Percentiles rank a stretch among this genome's conserved stretches.
These are phyloP conservation scores for Alligator mississippiensis DNA, from an alignment of 2,113 vertebrate species.

Conservation along the genomic window DNA sequence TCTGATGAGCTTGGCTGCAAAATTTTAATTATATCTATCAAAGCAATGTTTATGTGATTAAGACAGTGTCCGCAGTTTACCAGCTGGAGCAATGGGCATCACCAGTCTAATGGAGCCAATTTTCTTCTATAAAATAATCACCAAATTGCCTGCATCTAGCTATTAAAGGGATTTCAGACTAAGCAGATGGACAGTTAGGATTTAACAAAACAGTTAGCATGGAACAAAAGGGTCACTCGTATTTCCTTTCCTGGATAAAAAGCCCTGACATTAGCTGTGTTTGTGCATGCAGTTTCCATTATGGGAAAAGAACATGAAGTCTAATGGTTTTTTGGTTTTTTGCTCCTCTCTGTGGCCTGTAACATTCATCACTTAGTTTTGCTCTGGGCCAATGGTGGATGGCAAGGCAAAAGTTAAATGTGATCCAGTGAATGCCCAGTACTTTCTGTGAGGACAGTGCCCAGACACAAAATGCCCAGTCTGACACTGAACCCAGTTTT, in stretches of 20 bases:
- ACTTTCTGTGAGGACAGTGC: rapidly evolving
- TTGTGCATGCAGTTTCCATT: neutral
- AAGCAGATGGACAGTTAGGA: constrained; percentile 37
- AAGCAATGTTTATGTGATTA: neutral
- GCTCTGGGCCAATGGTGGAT: neutral
- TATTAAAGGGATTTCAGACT: constrained; percentile 13
- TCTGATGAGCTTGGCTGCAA: neutral
- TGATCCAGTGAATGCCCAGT: neutral
- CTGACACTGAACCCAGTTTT: neutral
- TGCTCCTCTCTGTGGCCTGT: neutral
- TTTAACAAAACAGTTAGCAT: constrained; percentile 23
- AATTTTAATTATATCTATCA: neutral
- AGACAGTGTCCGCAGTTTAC: neutral
- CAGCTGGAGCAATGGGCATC: constrained; percentile 32
- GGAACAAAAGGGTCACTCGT: neutral
- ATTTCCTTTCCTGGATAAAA: neutral
- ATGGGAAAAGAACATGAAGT: neutral
- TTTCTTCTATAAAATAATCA: neutral
- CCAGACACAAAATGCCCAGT: neutral
- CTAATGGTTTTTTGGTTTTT: neutral
- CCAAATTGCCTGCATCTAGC: constrained; percentile 3
- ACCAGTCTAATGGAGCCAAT: neutral
- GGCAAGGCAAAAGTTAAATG: neutral
- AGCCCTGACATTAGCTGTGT: neutral
- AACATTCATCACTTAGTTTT: neutral